Evolutionary conservation across 1,140 invertebrate species (phyloP).

Genomic region (Calephelis virginiensis): DNA sequence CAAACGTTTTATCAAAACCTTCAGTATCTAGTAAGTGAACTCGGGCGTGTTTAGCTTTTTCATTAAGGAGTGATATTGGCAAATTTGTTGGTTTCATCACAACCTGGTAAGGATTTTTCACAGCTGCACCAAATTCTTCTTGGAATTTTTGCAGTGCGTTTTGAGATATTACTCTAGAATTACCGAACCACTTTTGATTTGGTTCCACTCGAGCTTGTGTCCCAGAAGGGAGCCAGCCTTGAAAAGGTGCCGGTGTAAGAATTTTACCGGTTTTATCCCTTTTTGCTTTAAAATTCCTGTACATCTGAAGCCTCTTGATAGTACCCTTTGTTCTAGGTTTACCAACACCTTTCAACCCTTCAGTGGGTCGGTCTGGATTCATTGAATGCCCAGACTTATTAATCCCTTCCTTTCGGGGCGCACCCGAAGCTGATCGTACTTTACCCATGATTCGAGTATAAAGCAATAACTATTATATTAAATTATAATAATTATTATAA

Average conservation of each 20-base stretch:
- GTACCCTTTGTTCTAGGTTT: conserved; percentile 94
- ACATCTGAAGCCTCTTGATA: conserved; percentile 98
- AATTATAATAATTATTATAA: not conserved
- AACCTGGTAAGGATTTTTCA: conserved; percentile 98
- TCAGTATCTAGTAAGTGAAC: conserved; percentile 98
- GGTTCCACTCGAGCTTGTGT: conserved; percentile 96
- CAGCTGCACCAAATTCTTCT: conserved; percentile 94
- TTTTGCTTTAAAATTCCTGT: conserved; percentile 97
- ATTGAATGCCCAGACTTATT: conserved; percentile 91
- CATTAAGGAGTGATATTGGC: conserved; percentile 96
- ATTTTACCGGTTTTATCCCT: conserved; percentile 95
- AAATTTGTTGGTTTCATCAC: conserved; percentile 97
- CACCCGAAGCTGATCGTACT: conserved; percentile 82
- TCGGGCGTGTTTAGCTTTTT: conserved; percentile 92
- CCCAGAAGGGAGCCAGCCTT: conserved; percentile 93
- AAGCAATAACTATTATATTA: not conserved
- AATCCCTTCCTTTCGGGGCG: conserved; percentile 87
- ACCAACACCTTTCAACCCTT: conserved; percentile 90
- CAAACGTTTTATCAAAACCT: conserved; percentile 96
- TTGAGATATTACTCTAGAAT: conserved; percentile 94
- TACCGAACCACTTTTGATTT: conserved; percentile 99
- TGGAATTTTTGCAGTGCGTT: conserved; percentile 98
- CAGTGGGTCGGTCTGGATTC: conserved; percentile 89
- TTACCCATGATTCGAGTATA: conserved; percentile 81
- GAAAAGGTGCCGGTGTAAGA: conserved; percentile 95